Evolutionary conservation across 2,797 vertebrate genomes (phyloP).

Genomic region (Phrynocephalus guinanensis): DNA sequence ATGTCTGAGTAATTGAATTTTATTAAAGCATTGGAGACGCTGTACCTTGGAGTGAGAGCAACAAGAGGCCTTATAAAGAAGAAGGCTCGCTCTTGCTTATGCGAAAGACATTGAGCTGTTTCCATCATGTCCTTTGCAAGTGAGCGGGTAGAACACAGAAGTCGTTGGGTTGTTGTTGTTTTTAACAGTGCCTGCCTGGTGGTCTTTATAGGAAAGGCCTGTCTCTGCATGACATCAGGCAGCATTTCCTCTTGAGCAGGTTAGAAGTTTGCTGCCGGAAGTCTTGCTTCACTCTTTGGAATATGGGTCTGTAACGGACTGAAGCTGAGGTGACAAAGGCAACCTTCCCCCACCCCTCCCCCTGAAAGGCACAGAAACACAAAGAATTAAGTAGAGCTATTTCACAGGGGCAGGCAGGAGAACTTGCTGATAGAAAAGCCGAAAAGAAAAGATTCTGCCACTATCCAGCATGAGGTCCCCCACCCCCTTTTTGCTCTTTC

Average conservation of each 20-base stretch:
- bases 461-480: no score
- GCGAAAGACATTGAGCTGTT: not conserved
- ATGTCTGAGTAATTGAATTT: not conserved
- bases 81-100: not conserved
- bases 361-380: not conserved
- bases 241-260: slow-evolving; percentile 22
- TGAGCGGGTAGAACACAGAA: not conserved
- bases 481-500: not conserved
- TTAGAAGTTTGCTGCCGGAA: not conserved
- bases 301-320: slow-evolving; percentile 42
- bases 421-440: slow-evolving; percentile 16
- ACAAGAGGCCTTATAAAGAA: not conserved
- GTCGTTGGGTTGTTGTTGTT: not conserved
- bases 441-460: not conserved
- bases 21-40: not conserved
- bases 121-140: not conserved
- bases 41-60: not conserved
- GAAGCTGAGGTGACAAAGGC: not conserved
- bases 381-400: slow-evolving; percentile 3
- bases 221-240: not conserved
- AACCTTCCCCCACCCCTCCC: not conserved
- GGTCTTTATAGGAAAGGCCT: slow-evolving; percentile 5
- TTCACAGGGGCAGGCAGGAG: slow-evolving; percentile 17
- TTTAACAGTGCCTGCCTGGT: not conserved
- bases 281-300: slow-evolving; percentile 14